Evolutionary conservation across 2,888 invertebrate genomes (phyloP), one percentile per base, ranked within the genome.

Genomic region (Pachliopta kotzebuea): DNA sequence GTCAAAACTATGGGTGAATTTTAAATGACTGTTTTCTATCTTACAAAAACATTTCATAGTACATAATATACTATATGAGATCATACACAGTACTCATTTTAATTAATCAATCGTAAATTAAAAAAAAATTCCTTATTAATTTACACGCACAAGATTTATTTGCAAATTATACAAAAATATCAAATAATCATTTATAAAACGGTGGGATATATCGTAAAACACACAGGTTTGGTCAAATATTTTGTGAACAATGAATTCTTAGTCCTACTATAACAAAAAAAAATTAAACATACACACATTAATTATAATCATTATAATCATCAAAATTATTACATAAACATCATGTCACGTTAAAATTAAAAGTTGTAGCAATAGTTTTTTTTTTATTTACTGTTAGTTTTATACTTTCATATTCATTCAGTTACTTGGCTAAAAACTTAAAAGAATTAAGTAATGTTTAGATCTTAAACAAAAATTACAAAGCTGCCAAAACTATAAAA

Each of bases 151-250:
- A 60, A 56, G 52, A 37, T 56, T 60, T 6, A 54, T 64, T 23
- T 26, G 56, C 29, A 45, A 56, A 57, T 61, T 23, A 53, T 23
- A 61, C 42, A 56, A 58, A 52, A 57, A 53, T 65, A 60, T 56
- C 45, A 60, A 62, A 60, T 60, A 64, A n/a, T 45, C 21, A 56
- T 65, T 63, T 56, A 63, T 63, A 63, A 65, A 69, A 65, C 68
- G 68, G 69, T 68, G 68, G 68, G 70, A 65, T 66, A 65, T 60
- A 55, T 58, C 57, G 52, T 56, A 59, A 66, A 68, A 58, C 42
- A 60, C 55, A 50, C 65, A 62, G n/a, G 42, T 55, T 60, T 54
- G 17, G 21, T 56, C 45, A 55, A 60, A 55, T 31, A 21, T 20
- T 58, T 23, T 52, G 37, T 42, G 59, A 55, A 55, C 20, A 58